Conservation (phyloP, 2,888 invertebrate species). For the Heliconius aoede region DNA sequence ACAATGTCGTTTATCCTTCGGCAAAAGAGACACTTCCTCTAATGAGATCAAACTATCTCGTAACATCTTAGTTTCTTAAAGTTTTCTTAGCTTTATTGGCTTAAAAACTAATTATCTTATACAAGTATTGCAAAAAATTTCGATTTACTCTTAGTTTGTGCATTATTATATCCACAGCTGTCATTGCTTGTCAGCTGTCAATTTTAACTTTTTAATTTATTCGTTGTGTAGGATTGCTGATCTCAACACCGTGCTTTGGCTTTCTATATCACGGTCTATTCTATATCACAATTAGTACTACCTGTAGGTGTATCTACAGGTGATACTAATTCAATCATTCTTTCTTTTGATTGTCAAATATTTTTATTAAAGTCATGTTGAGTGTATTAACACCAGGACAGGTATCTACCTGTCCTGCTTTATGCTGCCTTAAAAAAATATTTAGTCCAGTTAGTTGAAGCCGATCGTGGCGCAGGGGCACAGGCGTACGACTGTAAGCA, state of each 20-base stretch:
- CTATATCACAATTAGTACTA: too few relatives aligned
- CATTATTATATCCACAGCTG: background rate
- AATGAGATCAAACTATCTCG: slow-evolving; percentile 27
- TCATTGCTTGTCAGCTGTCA: background rate
- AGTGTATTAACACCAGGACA: too few relatives aligned
- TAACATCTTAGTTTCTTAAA: slow-evolving; percentile 31
- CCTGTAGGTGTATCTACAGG: too few relatives aligned
- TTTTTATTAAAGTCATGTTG: too few relatives aligned
- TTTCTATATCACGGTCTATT: background rate
- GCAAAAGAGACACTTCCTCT: slow-evolving; percentile 47
- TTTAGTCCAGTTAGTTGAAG: too few relatives aligned
- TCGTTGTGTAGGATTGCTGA: background rate
- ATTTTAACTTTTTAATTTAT: background rate
- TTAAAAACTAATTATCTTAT: slow-evolving; percentile 26
- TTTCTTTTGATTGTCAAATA: too few relatives aligned
- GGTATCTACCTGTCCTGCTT: too few relatives aligned
- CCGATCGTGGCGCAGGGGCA: too few relatives aligned
- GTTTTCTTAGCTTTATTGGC: slow-evolving; percentile 13
- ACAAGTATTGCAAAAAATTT: background rate
- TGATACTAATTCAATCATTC: too few relatives aligned
- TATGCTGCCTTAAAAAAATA: too few relatives aligned
- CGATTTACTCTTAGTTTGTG: background rate
- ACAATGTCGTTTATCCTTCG: slow-evolving; percentile 55
- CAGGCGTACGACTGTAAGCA: too few relatives aligned
- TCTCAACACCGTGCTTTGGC: background rate